phyloP scores from a whole-genome alignment of 2,113 vertebrate genomes.

The Anseranas semipalmata region DNA sequence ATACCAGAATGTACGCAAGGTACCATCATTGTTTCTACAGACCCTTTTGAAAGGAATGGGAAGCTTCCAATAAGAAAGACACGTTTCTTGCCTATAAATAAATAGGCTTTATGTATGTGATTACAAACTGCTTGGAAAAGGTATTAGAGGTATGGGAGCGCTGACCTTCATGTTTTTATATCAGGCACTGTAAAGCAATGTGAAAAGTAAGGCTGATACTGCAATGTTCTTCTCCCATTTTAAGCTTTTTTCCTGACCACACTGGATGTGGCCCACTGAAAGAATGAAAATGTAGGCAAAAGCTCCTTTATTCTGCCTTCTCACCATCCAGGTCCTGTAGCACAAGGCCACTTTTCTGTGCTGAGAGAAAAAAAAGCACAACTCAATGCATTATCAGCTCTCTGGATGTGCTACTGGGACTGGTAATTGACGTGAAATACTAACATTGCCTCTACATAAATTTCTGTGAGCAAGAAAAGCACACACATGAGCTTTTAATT shows the following conservation, averaged over 20 bases:
- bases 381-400: neutral
- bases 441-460: neutral
- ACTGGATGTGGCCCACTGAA: neutral
- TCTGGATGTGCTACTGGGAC: neutral
- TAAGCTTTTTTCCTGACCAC: neutral
- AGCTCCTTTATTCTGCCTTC: neutral
- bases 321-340: neutral
- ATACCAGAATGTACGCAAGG: neutral
- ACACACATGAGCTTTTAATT: neutral
- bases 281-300: neutral
- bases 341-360: neutral
- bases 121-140: neutral
- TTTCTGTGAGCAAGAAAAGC: neutral
- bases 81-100: neutral
- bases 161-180: neutral
- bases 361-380: neutral
- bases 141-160: neutral
- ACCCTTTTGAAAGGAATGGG: neutral
- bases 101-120: neutral
- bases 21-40: neutral
- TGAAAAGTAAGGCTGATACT: neutral
- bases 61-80: neutral
- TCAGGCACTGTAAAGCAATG: fast-evolving
- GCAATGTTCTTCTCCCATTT: neutral
- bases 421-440: neutral